Percentiles rank a stretch among this genome's conserved stretches.
phyloP scores from a whole-genome alignment of 30 jellyfish, hydroid and myxozoan species.

The Hydractinia echinata region DNA sequence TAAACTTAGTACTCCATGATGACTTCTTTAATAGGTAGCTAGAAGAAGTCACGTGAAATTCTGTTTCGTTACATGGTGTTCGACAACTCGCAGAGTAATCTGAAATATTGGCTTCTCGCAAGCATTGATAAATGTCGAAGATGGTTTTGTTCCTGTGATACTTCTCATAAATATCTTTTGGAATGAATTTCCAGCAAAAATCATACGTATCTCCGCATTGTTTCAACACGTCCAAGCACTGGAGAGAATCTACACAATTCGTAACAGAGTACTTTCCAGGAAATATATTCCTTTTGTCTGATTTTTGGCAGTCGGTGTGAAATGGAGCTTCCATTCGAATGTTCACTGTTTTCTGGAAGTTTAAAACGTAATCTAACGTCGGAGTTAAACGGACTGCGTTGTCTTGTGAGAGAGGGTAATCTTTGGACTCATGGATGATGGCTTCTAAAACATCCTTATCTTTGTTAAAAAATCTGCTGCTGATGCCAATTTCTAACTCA shows the following conservation, averaged over 20 bases:
- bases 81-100: background rate
- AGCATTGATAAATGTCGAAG: background rate
- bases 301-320: background rate
- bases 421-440: background rate
- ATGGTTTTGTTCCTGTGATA: background rate
- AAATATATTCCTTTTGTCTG: background rate
- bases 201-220: constrained; percentile 15
- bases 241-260: background rate
- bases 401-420: background rate
- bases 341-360: background rate
- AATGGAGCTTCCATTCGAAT: constrained; percentile 9
- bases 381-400: background rate
- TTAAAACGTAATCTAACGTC: background rate
- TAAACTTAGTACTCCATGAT: background rate
- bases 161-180: background rate
- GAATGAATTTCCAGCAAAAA: constrained; percentile 8
- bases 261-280: constrained; percentile 4
- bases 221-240: background rate
- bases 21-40: background rate
- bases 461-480: too few relatives aligned
- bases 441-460: background rate
- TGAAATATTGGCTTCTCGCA: background rate
- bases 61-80: background rate
- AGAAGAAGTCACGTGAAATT: background rate
- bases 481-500: background rate